Conservation (phyloP, 53 echinoderm and acorn worm species). For the Stichopus horrens region DNA sequence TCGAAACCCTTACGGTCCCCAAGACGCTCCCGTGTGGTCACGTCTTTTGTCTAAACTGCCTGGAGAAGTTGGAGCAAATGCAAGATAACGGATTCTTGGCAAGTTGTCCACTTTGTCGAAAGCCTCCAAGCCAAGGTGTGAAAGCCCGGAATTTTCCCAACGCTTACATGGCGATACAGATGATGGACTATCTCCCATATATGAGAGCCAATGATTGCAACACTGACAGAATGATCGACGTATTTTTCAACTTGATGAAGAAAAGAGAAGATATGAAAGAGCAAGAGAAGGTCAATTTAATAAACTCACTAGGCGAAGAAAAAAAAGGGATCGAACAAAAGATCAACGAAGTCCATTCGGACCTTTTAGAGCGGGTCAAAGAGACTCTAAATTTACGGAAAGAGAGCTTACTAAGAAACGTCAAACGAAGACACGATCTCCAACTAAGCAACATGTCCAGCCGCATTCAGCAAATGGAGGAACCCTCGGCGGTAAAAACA, state of each 20-base stretch:
- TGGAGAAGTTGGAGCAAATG: not conserved
- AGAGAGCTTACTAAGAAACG: not conserved
- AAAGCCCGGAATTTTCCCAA: not conserved
- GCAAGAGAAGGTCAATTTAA: not conserved
- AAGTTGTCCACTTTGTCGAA: not conserved
- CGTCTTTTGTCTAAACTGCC: conserved; percentile 19
- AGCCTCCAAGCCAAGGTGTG: not conserved
- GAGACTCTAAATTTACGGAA: not conserved
- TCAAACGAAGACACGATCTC: not conserved
- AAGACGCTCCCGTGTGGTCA: conserved; percentile 19
- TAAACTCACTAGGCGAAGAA: not conserved
- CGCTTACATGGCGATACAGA: not conserved
- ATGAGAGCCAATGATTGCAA: not conserved
- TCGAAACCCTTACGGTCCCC: not conserved
- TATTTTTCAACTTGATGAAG: not conserved
- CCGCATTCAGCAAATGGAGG: not conserved
- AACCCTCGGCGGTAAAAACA: not conserved
- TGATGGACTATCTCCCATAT: not conserved
- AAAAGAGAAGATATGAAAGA: conserved; percentile 7
- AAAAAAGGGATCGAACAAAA: not conserved
- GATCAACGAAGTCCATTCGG: not conserved
- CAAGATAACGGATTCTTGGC: not conserved
- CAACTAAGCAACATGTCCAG: not conserved
- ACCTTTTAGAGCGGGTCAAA: not conserved
- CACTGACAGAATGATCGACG: not conserved